These are phyloP conservation scores for Trissolcus basalis DNA, from an alignment of 1,140 invertebrate species.

Conservation along the genomic window DNA sequence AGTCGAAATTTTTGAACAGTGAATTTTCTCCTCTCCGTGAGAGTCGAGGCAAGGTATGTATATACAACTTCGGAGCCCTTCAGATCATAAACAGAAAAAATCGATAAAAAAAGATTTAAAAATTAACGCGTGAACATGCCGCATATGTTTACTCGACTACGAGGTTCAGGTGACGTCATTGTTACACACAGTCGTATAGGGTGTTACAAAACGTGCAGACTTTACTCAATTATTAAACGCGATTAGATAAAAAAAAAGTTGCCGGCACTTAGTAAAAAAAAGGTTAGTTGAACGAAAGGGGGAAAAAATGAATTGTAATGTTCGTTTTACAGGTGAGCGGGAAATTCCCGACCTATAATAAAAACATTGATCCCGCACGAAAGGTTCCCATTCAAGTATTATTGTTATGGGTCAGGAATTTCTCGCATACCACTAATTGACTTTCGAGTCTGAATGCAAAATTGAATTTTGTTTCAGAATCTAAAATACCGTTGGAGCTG, in stretches of 20 bases:
- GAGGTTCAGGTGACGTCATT: constrained; percentile 53
- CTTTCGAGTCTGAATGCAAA: constrained; percentile 55
- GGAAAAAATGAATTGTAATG: neutral
- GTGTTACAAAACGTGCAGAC: constrained; percentile 50
- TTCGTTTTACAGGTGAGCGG: constrained; percentile 46
- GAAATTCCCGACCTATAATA: constrained; percentile 59
- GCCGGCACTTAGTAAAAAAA: neutral
- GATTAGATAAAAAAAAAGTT: constrained; percentile 29
- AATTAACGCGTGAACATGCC: constrained; percentile 55
- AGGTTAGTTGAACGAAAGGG: neutral
- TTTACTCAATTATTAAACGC: constrained; percentile 31
- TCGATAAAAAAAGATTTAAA: constrained; percentile 55
- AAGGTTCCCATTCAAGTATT: constrained; percentile 58
- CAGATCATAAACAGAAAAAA: constrained; percentile 54
- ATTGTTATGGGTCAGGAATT: constrained; percentile 59
- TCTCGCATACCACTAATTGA: constrained; percentile 57
- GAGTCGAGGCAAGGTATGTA: constrained; percentile 24
- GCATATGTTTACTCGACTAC: constrained; percentile 55
- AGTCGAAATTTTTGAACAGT: constrained; percentile 10
- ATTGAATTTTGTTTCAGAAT: constrained; percentile 55
- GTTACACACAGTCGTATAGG: constrained; percentile 53
- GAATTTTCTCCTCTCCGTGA: constrained; percentile 14
- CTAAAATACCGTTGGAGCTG: constrained; percentile 35
- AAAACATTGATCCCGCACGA: constrained; percentile 59
- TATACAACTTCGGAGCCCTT: constrained; percentile 42